A percentile compares a stretch with the other conserved stretches of the same genome.
Conservation (phyloP, 1,140 invertebrate genomes). For the Bombus balteatus region DNA sequence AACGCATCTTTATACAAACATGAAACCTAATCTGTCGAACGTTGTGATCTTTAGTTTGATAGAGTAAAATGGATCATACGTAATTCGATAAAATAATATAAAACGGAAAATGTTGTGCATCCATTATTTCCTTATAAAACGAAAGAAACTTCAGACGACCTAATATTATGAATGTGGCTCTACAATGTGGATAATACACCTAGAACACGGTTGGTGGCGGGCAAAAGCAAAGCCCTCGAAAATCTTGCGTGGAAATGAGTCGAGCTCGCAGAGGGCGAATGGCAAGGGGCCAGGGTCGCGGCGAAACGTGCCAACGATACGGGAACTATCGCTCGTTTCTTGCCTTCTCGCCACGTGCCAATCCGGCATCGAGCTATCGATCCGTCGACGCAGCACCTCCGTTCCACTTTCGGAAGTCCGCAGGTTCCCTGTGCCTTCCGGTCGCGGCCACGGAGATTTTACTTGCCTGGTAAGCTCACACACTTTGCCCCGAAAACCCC, state of each 20-base stretch:
- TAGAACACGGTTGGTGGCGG: neutral
- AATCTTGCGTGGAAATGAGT: neutral
- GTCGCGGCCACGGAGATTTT: neutral
- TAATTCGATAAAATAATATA: too few relatives aligned
- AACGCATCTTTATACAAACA: too few relatives aligned
- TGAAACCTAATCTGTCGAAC: too few relatives aligned
- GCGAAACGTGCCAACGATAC: constrained; percentile 44
- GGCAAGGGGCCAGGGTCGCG: constrained; percentile 49
- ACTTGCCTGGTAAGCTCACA: neutral
- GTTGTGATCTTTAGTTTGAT: too few relatives aligned
- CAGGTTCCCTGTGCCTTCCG: neutral
- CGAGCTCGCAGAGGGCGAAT: constrained; percentile 31
- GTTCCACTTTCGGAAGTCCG: constrained; percentile 27
- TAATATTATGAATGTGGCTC: too few relatives aligned
- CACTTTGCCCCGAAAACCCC: too few relatives aligned
- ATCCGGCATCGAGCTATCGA: constrained; percentile 48
- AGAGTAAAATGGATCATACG: too few relatives aligned
- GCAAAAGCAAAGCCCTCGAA: neutral
- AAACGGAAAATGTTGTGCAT: too few relatives aligned
- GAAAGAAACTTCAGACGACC: too few relatives aligned
- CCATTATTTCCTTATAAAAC: too few relatives aligned
- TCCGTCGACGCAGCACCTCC: constrained; percentile 33
- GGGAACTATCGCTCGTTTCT: constrained; percentile 44
- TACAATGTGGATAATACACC: too few relatives aligned
- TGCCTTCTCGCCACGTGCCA: constrained; percentile 46